Percentiles rank a stretch among this genome's conserved stretches.
These are phyloP conservation scores for Sceloporus tristichus DNA, from an alignment of 2,113 vertebrate species.

Conservation along the genomic window DNA sequence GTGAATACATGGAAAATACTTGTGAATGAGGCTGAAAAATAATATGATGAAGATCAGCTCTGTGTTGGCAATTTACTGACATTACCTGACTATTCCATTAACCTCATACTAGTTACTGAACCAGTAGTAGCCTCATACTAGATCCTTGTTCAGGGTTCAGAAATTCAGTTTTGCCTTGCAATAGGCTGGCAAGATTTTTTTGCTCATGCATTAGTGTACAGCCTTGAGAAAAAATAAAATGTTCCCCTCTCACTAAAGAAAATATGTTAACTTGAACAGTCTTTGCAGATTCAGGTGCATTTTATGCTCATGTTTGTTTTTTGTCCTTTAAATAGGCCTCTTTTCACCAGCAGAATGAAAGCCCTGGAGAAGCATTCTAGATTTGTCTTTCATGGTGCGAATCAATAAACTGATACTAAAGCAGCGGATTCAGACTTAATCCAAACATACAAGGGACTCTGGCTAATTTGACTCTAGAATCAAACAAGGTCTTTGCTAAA, in stretches of 20 bases:
- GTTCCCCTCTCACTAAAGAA: not conserved
- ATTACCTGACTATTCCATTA: not conserved
- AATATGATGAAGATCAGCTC: not conserved
- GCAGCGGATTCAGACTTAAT: conserved; percentile 43
- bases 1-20: not conserved
- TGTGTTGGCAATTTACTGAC: too few species aligned
- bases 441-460: not conserved
- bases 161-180: not conserved
- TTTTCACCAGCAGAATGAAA: conserved; percentile 5
- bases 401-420: conserved; percentile 35
- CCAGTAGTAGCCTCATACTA: not conserved
- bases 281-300: conserved; percentile 31
- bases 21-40: not conserved
- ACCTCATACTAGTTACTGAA: too few species aligned
- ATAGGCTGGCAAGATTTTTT: not conserved
- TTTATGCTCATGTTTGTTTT: conserved; percentile 8
- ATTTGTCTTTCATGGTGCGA: conserved; percentile 28
- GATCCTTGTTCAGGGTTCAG: not conserved
- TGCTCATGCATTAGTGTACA: not conserved
- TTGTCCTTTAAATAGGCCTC: not conserved
- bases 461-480: conserved; percentile 33
- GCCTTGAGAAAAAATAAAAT: conserved; percentile 26
- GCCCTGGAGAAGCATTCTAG: conserved; percentile 3
- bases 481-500: conserved; percentile 22
- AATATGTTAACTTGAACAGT: not conserved